Evolutionary conservation across 1,140 invertebrate species (phyloP), one percentile per base, ranked within the genome.

Genomic region (Apolygus lucorum): DNA sequence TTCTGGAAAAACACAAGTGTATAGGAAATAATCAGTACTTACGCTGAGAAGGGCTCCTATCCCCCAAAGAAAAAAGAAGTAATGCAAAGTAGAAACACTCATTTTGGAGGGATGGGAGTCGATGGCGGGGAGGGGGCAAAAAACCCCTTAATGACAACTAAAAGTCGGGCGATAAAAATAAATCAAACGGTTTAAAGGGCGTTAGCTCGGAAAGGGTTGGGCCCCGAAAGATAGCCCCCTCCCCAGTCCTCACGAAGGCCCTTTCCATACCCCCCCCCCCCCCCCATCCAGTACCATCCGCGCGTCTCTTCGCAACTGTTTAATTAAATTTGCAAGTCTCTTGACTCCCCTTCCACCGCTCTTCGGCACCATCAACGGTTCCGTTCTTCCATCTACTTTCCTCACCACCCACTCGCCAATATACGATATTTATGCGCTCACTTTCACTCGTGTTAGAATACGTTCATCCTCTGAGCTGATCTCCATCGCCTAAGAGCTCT

Each of bases 131-230:
- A 68, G 21, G 25, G 42, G 52, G 34, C 67, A 34, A 70, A 70
- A 72, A 72, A 72, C 59, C 68, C 67, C 52, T 73, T 73, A 73
- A 73, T 68, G 72, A 73, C 70, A 73, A 70, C 65, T 70, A 70
- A 73, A 73, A 70, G 69, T 73, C 69, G 27, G 72, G 72, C 68
- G 70, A 73, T 73, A 73, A 73, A 73, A 73, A 73, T 73, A 72
- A 72, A 73, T 73, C 72, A 73, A 73, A 73, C 49, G 52, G 72
- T 64, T 67, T 70, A 70, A 34, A 59, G 64, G 28, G 64, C 52
- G 29, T 63, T 63, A 54, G 65, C 28, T 34, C 21, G 67, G 54
- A 68, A 28, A 49, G 66, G 65, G 54, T 54, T 29, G 70, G 59
- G 28, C 22, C 62, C 64, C 64, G 28, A 66, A 66, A 66, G 64